Evolutionary conservation across 2,797 vertebrate genomes (phyloP).

Genomic region (Microcaecilia unicolor): DNA sequence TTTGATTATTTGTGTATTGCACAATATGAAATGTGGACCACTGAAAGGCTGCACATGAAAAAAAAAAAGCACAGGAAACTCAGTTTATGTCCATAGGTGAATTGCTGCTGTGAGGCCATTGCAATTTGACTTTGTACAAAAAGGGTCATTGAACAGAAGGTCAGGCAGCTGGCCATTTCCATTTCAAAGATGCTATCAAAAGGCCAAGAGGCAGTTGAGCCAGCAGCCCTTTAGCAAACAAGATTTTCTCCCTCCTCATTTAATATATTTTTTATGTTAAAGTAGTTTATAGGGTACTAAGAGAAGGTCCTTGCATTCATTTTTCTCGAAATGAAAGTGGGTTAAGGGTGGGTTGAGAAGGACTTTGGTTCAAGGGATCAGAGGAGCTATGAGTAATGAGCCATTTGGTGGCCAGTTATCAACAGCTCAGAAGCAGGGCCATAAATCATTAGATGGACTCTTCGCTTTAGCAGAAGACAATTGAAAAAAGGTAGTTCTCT

Average conservation of each 20-base stretch:
- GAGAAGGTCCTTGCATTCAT: conserved; percentile 62
- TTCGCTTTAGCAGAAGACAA: conserved; percentile 54
- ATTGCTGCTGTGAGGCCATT: conserved; percentile 56
- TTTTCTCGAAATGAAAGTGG: conserved; percentile 58
- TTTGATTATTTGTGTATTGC: conserved; percentile 5
- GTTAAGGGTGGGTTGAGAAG: conserved; percentile 55
- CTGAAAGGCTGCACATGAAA: conserved; percentile 28
- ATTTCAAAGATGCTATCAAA: conserved; percentile 88
- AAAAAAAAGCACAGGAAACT: conserved; percentile 29
- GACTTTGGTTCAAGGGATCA: conserved; percentile 53
- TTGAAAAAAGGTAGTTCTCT: conserved; percentile 56
- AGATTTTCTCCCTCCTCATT: conserved; percentile 71
- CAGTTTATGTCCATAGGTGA: conserved; percentile 65
- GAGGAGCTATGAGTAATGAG: conserved; percentile 74
- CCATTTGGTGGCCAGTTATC: conserved; percentile 65
- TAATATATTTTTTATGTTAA: conserved; percentile 77
- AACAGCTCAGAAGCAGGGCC: conserved; percentile 59
- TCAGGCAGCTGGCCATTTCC: conserved; percentile 95
- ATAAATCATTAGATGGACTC: conserved; percentile 64
- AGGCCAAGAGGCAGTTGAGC: conserved; percentile 68
- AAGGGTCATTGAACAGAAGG: conserved; percentile 94
- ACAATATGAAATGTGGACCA: conserved; percentile 10
- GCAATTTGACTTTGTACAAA: conserved; percentile 84
- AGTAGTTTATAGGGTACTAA: conserved; percentile 44
- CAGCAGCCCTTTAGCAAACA: conserved; percentile 63